A percentile compares a stretch with the other conserved stretches of the same genome.
phyloP scores from a whole-genome alignment of 2,113 vertebrate species.

The Pelecanus crispus region DNA sequence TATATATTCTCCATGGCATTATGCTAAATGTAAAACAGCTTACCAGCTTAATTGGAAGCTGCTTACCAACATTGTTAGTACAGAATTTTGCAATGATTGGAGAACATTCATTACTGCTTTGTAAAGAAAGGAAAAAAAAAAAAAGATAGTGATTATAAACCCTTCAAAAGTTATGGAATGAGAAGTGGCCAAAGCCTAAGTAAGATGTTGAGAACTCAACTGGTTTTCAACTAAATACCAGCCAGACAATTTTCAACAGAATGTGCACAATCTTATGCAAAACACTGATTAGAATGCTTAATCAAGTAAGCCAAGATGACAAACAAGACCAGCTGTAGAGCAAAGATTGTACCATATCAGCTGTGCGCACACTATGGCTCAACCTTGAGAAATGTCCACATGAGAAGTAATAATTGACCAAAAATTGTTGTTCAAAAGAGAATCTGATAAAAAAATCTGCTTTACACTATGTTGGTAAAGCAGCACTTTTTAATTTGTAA shows the following conservation, averaged over 20 bases:
- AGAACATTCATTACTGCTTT: not conserved
- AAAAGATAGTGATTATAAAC: not conserved
- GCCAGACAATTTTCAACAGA: constrained; percentile 24
- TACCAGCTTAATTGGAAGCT: not conserved
- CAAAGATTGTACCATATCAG: constrained; percentile 59
- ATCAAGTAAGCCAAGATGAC: constrained; percentile 34
- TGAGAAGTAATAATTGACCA: constrained; percentile 20
- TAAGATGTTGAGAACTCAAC: not conserved
- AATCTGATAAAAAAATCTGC: constrained; percentile 11
- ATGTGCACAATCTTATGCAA: constrained; percentile 20
- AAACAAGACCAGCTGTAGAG: constrained; percentile 59
- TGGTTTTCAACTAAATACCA: constrained; percentile 37
- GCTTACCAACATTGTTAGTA: not conserved
- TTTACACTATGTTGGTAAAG: not conserved
- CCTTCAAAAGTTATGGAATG: not conserved
- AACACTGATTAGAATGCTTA: constrained; percentile 55
- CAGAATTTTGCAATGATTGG: not conserved
- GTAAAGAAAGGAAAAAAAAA: not conserved
- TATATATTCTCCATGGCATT: not conserved
- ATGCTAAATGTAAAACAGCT: not conserved
- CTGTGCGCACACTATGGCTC: constrained; percentile 23
- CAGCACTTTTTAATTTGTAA: not conserved
- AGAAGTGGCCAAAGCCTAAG: not conserved
- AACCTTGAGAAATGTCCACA: constrained; percentile 23
- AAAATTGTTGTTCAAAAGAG: constrained; percentile 10